Evolutionary conservation across 2,797 vertebrate genomes (phyloP), one percentile per base, ranked within the genome.

Genomic region (Podargus strigoides): DNA sequence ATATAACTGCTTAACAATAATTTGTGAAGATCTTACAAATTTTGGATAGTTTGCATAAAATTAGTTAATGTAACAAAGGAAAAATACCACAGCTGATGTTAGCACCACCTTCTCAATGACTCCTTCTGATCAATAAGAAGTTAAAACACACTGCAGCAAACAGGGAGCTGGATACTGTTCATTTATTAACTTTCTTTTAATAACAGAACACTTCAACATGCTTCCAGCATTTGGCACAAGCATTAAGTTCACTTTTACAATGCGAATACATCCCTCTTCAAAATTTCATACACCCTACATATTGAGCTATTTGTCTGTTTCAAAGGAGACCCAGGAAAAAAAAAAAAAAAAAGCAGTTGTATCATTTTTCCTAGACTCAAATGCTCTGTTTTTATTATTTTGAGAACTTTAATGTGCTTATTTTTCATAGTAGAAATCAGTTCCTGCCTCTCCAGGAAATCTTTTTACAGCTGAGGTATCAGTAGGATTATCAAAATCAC

Each of bases 161-260:
- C 44, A 10, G 0, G 5, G 50, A 85, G 26, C 47, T 49, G 0
- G 0, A 32, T 4, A 8, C 0, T 26, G 20, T 7, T 36, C 20
- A 46, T 52, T 72, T 36, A 32, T 18, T 63, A 80, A 34, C 9
- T 50, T 36, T 11, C 15, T 28, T 62, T 39, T 17, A 62, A 5
- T 3, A 80, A 15, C 3, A 30, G 7, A 49, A 12, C 17, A 22
- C 11, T n/a, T 60, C 28, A 42, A 23, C 14, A 3, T 9, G 34
- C 30, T 67, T n/a, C 30, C 41, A 88, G 66, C 27, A n/a, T 47
- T 76, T 37, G 73, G 36, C 39, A 58, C 36, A 34, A 64, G 44
- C 37, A 47, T 10, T 69, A 28, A 27, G 67, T 66, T 34, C 16
- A 59, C 24, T 76, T 77, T 7, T 6, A 52, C 14, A 47, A 28